A percentile compares a stretch with the other conserved stretches of the same genome.
These are phyloP conservation scores for Porphyrio hochstetteri DNA, from an alignment of 2,113 vertebrate genomes.

Conservation along the genomic window DNA sequence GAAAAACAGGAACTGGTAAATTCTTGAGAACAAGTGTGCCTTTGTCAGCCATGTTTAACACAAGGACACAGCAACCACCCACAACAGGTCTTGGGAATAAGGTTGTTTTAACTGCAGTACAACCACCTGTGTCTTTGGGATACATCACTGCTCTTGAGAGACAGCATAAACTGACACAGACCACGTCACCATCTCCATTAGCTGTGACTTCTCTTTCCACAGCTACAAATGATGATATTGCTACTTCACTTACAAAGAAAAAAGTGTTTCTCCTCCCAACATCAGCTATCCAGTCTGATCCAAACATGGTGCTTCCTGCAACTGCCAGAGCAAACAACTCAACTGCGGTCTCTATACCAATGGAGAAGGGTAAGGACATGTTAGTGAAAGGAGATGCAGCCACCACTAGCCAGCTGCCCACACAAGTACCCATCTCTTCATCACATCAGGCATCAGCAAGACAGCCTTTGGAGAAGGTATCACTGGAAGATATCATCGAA, in stretches of 20 bases:
- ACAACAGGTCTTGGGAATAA: background rate
- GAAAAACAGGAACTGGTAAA: fast-evolving
- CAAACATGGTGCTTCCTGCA: fast-evolving
- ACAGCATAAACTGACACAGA: background rate
- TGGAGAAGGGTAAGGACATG: fast-evolving
- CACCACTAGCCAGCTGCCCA: background rate
- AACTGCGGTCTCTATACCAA: fast-evolving
- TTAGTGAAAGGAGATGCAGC: background rate
- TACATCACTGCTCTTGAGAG: background rate
- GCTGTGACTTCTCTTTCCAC: background rate
- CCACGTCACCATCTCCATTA: background rate
- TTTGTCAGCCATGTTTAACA: fast-evolving
- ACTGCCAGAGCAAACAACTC: fast-evolving
- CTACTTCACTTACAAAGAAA: fast-evolving
- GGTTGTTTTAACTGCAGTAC: background rate
- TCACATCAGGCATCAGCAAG: background rate
- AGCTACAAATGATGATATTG: fast-evolving
- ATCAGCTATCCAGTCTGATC: fast-evolving
- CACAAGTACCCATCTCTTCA: fast-evolving
- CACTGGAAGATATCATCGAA: background rate
- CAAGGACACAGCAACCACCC: background rate
- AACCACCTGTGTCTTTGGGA: background rate
- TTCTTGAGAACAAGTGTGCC: fast-evolving
- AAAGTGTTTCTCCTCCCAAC: background rate
- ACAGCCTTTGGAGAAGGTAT: fast-evolving